These are phyloP conservation scores for Pempheris klunzingeri DNA, from an alignment of 2,797 vertebrate species.

Conservation along the genomic window DNA sequence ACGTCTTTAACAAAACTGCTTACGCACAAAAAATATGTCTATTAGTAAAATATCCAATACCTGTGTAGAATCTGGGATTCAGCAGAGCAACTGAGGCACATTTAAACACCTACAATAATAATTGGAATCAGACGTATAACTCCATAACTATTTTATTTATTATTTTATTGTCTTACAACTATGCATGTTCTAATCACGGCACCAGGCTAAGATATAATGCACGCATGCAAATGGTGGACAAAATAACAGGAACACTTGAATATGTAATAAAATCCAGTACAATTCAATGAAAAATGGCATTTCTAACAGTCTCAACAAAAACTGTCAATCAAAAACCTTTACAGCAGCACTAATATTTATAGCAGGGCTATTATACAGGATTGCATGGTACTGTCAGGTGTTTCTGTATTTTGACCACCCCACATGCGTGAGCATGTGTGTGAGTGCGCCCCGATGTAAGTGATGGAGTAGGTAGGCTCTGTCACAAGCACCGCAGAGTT, in stretches of 20 bases:
- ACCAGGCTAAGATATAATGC: background rate
- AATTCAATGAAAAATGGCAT: background rate
- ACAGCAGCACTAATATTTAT: background rate
- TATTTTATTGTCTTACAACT: background rate
- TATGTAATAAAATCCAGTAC: background rate
- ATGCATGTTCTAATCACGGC: background rate
- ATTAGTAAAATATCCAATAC: background rate
- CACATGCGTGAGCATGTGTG: slow-evolving; percentile 16
- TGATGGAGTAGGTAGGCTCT: slow-evolving; percentile 83
- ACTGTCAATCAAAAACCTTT: slow-evolving; percentile 1
- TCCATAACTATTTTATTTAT: no score
- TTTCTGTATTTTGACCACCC: slow-evolving; percentile 39
- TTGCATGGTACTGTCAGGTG: slow-evolving; percentile 2
- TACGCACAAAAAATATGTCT: slow-evolving; percentile 1
- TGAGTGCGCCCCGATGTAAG: slow-evolving; percentile 28
- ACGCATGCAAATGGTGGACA: background rate
- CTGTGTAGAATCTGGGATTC: background rate
- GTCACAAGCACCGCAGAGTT: slow-evolving; percentile 79
- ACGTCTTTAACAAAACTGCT: slow-evolving; percentile 9
- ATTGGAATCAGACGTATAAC: background rate
- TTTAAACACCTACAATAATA: background rate
- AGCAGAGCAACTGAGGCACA: background rate
- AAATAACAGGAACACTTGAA: background rate
- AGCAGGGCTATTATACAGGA: background rate
- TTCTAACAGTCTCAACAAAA: background rate